These are phyloP conservation scores for Melopsittacus undulatus DNA, from an alignment of 2,797 vertebrate genomes.

Conservation along the genomic window DNA sequence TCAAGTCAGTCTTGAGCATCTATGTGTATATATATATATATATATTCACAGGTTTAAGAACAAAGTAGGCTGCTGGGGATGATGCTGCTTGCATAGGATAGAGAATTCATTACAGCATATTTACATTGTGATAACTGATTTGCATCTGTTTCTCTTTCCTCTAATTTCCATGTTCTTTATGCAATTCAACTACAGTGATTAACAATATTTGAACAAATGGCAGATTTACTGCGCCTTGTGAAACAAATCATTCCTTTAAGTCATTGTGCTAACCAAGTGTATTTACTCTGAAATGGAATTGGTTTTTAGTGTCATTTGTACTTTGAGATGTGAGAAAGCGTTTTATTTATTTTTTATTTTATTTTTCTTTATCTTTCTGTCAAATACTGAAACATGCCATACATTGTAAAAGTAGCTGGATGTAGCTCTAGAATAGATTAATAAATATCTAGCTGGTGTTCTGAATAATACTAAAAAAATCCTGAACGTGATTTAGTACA, in stretches of 20 bases:
- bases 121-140: slow-evolving; percentile 29
- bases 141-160: slow-evolving; percentile 33
- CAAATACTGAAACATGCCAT: neutral
- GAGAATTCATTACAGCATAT: neutral
- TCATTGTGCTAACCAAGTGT: neutral
- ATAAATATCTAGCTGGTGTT: neutral
- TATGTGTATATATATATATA: neutral
- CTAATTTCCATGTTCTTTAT: slow-evolving; percentile 16
- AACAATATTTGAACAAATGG: slow-evolving; percentile 11
- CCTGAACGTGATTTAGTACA: neutral
- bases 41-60: neutral
- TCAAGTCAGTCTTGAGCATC: neutral
- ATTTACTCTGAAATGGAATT: slow-evolving; percentile 2
- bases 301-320: neutral
- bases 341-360: neutral
- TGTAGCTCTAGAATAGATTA: neutral
- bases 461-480: neutral
- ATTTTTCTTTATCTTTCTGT: neutral
- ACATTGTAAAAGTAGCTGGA: neutral
- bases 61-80: neutral
- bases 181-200: neutral
- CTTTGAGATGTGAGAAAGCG: neutral
- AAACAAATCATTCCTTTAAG: neutral
- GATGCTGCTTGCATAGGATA: neutral
- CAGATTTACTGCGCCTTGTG: neutral